A percentile compares a stretch with the other conserved stretches of the same genome.
Conservation (phyloP, 1,140 invertebrate species). For the Branchinecta lindahli region DNA sequence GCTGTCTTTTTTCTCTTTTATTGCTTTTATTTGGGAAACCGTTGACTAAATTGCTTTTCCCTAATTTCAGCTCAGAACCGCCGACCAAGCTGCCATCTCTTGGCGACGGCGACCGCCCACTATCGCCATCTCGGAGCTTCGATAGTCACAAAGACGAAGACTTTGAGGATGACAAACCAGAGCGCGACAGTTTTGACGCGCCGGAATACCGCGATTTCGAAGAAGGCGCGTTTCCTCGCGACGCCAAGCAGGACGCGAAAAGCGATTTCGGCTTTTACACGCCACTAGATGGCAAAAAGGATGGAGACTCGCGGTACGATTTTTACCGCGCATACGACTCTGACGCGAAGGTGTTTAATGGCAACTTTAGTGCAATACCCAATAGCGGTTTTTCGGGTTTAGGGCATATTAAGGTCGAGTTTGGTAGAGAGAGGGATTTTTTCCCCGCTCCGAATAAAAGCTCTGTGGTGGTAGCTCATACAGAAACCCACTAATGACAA, state of each 20-base stretch:
- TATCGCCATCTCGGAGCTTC: neutral
- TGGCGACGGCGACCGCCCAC: neutral
- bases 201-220: neutral
- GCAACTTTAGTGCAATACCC: constrained; percentile 6
- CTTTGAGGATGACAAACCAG: constrained; percentile 1
- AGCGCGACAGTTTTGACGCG: neutral
- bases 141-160: neutral
- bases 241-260: neutral
- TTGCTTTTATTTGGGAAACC: too few relatives aligned
- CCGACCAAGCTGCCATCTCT: neutral
- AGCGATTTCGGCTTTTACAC: neutral
- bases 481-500: too few relatives aligned
- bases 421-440: neutral
- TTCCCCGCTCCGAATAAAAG: too few relatives aligned
- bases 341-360: neutral
- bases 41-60: too few relatives aligned
- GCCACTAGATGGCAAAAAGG: neutral
- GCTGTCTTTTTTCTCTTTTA: too few relatives aligned
- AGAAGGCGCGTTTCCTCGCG: neutral
- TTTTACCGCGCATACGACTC: neutral
- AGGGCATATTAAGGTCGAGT: neutral
- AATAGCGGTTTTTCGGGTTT: neutral
- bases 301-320: neutral
- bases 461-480: too few relatives aligned
- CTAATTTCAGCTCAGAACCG: neutral